Conservation (phyloP, 2,797 vertebrate genomes). For the Lagodon rhomboides region DNA sequence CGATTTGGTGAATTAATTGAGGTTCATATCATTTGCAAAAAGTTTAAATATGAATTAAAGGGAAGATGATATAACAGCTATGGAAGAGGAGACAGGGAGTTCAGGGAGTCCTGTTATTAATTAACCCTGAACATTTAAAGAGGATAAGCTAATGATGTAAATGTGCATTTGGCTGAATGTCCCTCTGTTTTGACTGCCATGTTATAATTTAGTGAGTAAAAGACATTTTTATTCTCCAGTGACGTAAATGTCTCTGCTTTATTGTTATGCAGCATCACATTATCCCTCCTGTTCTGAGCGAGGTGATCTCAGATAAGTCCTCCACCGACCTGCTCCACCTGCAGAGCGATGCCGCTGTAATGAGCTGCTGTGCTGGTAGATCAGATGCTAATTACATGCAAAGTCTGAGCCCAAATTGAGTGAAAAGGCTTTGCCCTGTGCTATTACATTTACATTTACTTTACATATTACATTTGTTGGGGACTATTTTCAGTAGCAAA, state of each 20-base stretch:
- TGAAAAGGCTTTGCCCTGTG: background rate
- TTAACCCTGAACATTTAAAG: background rate
- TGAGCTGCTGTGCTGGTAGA: constrained; percentile 20
- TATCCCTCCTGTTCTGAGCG: background rate
- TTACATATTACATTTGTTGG: background rate
- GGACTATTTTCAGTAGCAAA: background rate
- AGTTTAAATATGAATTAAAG: background rate
- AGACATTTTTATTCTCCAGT: background rate
- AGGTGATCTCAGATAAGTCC: background rate
- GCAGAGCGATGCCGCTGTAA: background rate
- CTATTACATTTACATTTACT: background rate
- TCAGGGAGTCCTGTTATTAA: background rate
- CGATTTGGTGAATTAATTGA: background rate
- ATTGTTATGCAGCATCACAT: background rate
- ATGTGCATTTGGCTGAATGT: background rate
- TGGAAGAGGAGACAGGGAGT: background rate
- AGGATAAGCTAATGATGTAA: background rate
- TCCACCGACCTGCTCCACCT: constrained; percentile 3
- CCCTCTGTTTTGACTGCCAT: background rate
- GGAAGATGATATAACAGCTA: background rate
- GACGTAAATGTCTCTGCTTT: background rate
- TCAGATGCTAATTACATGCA: constrained; percentile 34
- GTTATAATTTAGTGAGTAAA: background rate
- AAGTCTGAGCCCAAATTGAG: constrained; percentile 12
- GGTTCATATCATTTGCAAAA: background rate